Base-by-base conservation (phyloP, 2,113 vertebrate species). In the Channa maculata region DNA sequence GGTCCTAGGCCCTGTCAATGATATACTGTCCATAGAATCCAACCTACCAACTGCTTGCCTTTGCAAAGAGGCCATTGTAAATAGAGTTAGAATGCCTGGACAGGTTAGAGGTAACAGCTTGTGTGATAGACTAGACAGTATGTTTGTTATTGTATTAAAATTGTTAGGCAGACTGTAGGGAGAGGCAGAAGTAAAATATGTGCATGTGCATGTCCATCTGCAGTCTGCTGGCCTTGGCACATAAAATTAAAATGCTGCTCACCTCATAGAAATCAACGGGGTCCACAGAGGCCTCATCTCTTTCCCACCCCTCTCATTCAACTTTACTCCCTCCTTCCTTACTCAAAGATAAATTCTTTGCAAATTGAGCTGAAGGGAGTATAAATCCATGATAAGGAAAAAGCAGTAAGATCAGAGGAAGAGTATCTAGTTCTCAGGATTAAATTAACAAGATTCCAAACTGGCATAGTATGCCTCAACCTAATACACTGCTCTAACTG, bases 1-100 rank as follows among this genome's bases (percentile, higher is more conserved):
- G 83, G 76, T 71, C 72, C 76, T 66, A 82, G 76, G 73, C 50
- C 64, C 83, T 90, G 87, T 89, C 91, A 88, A 63, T 63, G 43
- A 75, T 79, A 83, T 53, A 71, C 65, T 58, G 77, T 73, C 71
- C 55, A 54, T 59, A 71, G 69, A 80, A 74, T 63, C 37, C 33
- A 51, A 75, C 69, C 43, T 41, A 36, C 13, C 65, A 34, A 60
- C 44, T 0, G 37, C 57, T 67, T 73, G 63, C 44, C 66, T 84
- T 80, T 81, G 75, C 69, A 81, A 70, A 84, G 44, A 81, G 45
- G 72, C 80, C 66, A 7, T 45, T 14, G 65, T 63, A 65, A 71
- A 75, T 63, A 51, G 34, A 74, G 71, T 65, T 54, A 9, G 55
- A 78, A 69, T 80, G 9, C 14, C 53, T 67, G 45, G 8, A 57